A percentile compares a stretch with the other conserved stretches of the same genome.
phyloP scores from a whole-genome alignment of 2,888 invertebrate genomes.

The Darwinula stevensoni region DNA sequence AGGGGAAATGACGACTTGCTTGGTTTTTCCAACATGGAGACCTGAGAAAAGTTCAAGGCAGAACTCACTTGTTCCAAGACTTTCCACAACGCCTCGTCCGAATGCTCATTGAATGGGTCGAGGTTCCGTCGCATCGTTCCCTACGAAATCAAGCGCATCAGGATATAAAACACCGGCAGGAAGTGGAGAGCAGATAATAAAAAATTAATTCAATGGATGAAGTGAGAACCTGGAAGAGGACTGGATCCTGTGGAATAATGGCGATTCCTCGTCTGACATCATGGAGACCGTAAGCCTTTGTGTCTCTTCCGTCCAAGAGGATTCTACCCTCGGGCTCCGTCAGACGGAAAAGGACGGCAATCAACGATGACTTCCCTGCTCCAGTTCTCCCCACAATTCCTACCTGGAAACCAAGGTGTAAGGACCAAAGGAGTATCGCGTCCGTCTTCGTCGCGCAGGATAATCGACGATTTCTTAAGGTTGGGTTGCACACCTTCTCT shows the following conservation, averaged over 20 bases:
- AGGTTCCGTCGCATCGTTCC: constrained; percentile 63
- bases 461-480: too few species aligned
- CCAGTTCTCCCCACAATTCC: constrained; percentile 33
- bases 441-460: too few species aligned
- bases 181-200: too few species aligned
- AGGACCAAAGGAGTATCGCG: too few species aligned
- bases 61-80: constrained; percentile 42
- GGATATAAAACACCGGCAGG: too few species aligned
- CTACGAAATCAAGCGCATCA: too few species aligned
- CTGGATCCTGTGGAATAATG: constrained; percentile 33
- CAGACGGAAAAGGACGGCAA: constrained; percentile 47
- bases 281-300: constrained; percentile 15
- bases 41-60: not conserved
- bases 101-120: constrained; percentile 57
- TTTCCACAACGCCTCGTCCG: constrained; percentile 55
- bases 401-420: too few species aligned
- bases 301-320: constrained; percentile 37
- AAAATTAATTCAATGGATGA: too few species aligned
- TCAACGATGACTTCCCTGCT: constrained; percentile 35
- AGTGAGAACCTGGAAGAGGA: constrained; percentile 64
- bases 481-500: too few species aligned
- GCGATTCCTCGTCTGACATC: constrained; percentile 17
- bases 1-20: too few species aligned
- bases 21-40: too few species aligned
- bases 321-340: constrained; percentile 48